These are phyloP conservation scores for Panopea generosa DNA, from an alignment of 2,888 invertebrate species.

Conservation along the genomic window DNA sequence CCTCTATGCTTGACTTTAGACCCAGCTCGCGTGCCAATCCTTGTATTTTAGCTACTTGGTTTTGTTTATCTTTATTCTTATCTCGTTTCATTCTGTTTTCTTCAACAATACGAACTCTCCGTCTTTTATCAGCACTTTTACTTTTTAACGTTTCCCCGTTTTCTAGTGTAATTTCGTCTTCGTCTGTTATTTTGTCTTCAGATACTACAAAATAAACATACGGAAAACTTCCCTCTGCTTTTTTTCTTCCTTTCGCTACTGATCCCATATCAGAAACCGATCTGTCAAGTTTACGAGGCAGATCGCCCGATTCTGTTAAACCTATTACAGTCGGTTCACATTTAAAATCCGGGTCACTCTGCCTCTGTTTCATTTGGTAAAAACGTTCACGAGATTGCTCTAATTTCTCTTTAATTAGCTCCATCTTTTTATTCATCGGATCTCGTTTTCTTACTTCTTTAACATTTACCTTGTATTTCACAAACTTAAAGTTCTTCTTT, in stretches of 20 bases:
- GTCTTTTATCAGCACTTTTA: slow-evolving; percentile 50
- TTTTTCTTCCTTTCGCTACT: slow-evolving; percentile 3
- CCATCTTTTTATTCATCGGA: slow-evolving; percentile 62
- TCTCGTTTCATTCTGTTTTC: slow-evolving; percentile 38
- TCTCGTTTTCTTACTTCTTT: slow-evolving; percentile 41
- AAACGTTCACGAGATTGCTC: slow-evolving; percentile 67
- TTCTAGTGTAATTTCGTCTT: slow-evolving; percentile 17
- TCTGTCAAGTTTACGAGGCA: slow-evolving; percentile 40
- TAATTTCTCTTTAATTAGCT: slow-evolving; percentile 61
- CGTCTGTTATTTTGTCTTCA: slow-evolving; percentile 38
- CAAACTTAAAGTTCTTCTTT: slow-evolving; percentile 17
- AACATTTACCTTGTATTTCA: slow-evolving; percentile 39
- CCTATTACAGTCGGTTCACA: slow-evolving; percentile 35
- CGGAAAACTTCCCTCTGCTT: slow-evolving; percentile 32
- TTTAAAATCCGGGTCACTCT: slow-evolving; percentile 17
- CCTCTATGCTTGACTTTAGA: slow-evolving; percentile 42
- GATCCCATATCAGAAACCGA: slow-evolving; percentile 35
- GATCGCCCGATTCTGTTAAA: slow-evolving; percentile 1
- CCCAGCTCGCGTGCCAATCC: slow-evolving; percentile 59
- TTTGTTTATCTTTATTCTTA: slow-evolving; percentile 28
- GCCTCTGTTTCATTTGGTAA: slow-evolving; percentile 33
- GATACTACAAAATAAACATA: slow-evolving; percentile 71
- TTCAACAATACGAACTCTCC: slow-evolving; percentile 39
- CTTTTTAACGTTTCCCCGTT: slow-evolving; percentile 20
- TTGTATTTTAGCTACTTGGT: slow-evolving; percentile 35